Base-by-base conservation (phyloP, 2,797 vertebrate genomes). In the Galagoides demidoff region DNA sequence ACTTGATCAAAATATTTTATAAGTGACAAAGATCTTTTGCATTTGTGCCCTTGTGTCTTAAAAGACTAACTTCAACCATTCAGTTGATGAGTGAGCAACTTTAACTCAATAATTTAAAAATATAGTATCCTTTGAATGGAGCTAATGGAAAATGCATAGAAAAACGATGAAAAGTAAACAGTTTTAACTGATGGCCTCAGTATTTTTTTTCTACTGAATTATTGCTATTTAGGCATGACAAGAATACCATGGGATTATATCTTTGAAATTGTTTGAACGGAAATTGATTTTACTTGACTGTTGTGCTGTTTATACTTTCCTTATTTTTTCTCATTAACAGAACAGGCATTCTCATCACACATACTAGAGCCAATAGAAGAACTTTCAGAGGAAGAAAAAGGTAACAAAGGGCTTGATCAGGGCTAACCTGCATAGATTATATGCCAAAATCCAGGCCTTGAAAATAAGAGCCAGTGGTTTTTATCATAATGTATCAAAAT, bases 361-460 rank as follows among this genome's bases (percentile, higher is more conserved):
- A 90, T 98, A 95, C 97, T 99, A 98, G 98, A 99, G 89, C 98
- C 99, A 78, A 99, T 99, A 98, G 98, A 98, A 98, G 99, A 99
- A 95, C 98, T 99, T 98, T 98, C 98, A 98, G 98, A 99, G 97
- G 98, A 99, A 96, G 98, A 99, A 96, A 98, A 98, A 99, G 99
- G 99, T 99, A 99, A 98, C 79, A 29, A 82, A 87, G 96, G 92
- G 74, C 95, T 96, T 82, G 37, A 37, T 88, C 94, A 90, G 87
- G 87, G 52, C 78, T 93, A 59, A 63, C 74, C 85, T 43, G 82
- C 83, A 81, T 81, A 25, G 70, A 16, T 29, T 27, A 64, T 92
- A 88, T 85, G 70, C 34, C 20, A 45, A 59, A 31, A 37, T 6
- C 20, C 49, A 85, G 45, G 29, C 43, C 64, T 85, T 52, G 11